A percentile compares a stretch with the other conserved stretches of the same genome.
Evolutionary conservation across 2,888 invertebrate species (phyloP).

Genomic region (Drosophila mulleri): DNA sequence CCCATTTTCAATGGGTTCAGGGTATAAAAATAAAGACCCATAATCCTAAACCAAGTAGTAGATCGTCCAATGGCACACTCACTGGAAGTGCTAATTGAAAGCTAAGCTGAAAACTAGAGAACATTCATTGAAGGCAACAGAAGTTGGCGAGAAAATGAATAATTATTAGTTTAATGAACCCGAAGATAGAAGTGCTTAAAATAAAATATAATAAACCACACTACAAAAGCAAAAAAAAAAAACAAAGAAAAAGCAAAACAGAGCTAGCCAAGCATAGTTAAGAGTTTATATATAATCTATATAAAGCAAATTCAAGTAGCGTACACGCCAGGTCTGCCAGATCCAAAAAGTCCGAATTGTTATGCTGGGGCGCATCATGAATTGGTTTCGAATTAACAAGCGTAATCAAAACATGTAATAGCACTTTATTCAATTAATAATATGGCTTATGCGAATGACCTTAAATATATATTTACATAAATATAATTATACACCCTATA

Average conservation of each 20-base stretch:
- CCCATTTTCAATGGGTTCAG: too few relatives aligned
- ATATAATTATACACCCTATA: neutral
- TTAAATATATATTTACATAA: constrained; percentile 6
- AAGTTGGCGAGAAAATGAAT: constrained; percentile 1
- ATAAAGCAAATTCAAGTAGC: neutral
- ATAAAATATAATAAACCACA: neutral
- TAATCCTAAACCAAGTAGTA: neutral
- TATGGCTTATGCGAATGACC: constrained; percentile 41
- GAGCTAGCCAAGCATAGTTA: constrained; percentile 1
- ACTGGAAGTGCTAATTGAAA: neutral
- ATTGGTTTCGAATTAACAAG: constrained; percentile 37
- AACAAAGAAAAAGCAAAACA: neutral
- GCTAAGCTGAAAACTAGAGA: neutral
- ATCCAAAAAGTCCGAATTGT: neutral
- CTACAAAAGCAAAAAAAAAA: neutral
- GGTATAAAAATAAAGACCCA: neutral
- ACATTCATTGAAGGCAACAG: neutral
- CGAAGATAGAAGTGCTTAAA: neutral
- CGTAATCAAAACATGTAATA: constrained; percentile 20
- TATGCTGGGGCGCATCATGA: constrained; percentile 5
- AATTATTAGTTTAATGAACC: constrained; percentile 3
- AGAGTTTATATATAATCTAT: constrained; percentile 1
- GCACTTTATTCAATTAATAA: constrained; percentile 23
- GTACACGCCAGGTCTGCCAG: neutral
- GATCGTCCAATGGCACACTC: neutral